Evolutionary conservation across 2,888 invertebrate genomes (phyloP), one percentile per base, ranked within the genome.

Genomic region (Itoplectis maculator): DNA sequence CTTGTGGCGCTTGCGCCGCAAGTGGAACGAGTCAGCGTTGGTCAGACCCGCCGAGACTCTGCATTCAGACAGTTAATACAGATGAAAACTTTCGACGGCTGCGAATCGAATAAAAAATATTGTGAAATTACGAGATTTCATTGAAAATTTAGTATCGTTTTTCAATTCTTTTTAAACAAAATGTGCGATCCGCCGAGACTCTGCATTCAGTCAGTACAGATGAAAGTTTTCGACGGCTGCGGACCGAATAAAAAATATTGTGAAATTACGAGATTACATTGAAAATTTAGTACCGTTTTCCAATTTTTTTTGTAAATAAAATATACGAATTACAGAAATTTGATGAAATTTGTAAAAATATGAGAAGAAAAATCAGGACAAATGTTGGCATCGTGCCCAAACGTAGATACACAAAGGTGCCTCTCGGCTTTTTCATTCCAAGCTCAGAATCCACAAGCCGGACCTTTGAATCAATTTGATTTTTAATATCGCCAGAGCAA

Each of bases 401-500:
- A 29, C n/a, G n/a, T 29, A 29, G 29, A 29, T 54, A 23, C 54
- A 23, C 11, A 23, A 3, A 4, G 20, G 20, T 54, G 20, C 11
- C 51, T 20, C 20, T 20, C 20, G 9, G 2, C 23, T 11, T 54
- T 23, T 45, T 29, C 13, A 5, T 9, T 11, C 20, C 3, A 23
- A 54, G 2, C 3, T 23, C 23, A 23, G 49, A 23, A 23, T 9
- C 11, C 54, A 54, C 20, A 13, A 23, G 11, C 23, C 54, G 54
- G 13, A 11, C 20, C 13, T 11, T 23, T 13, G 0, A 11, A 3
- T 23, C 54, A 54, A 23, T 20, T 11, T 54, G 23, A 13, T 13
- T 54, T 54, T 20, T 54, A 54, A 54, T 54, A 54, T 13, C 54
- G 23, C 13, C 4, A 54, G 23, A 54, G 23, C 54, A 54, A 54